A percentile compares a stretch with the other conserved stretches of the same genome.
Conservation (phyloP, 2,888 invertebrate species). For the Microctonus aethiopoides region DNA sequence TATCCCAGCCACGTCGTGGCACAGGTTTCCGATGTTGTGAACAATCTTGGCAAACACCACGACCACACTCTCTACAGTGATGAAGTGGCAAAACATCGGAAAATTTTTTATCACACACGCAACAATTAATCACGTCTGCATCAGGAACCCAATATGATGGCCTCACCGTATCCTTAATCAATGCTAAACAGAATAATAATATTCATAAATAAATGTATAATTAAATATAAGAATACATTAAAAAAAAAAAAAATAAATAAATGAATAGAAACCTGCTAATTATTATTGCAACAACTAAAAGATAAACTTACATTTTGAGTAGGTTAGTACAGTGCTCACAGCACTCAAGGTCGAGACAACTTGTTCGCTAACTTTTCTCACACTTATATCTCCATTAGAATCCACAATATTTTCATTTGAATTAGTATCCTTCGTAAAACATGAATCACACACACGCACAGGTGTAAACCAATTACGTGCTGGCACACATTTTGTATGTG, state of each 20-base stretch:
- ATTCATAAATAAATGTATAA: background rate
- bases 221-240: slow-evolving; percentile 21
- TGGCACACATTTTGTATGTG: slow-evolving; percentile 76
- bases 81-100: slow-evolving; percentile 58
- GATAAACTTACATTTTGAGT: slow-evolving; percentile 74
- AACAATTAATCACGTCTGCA: slow-evolving; percentile 75
- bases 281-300: too few species aligned
- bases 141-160: slow-evolving; percentile 87
- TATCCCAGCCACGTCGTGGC: slow-evolving; percentile 79
- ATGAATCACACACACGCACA: slow-evolving; percentile 80
- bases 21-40: slow-evolving; percentile 76
- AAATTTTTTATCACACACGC: slow-evolving; percentile 74
- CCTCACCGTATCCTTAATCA: slow-evolving; percentile 80
- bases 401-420: slow-evolving; percentile 52
- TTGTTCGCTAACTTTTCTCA: slow-evolving; percentile 77
- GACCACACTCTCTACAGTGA: slow-evolving; percentile 77
- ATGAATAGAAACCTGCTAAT: too few species aligned
- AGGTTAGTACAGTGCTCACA: slow-evolving; percentile 78
- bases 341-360: slow-evolving; percentile 78
- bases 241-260: too few species aligned
- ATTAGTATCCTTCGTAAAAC: slow-evolving; percentile 68
- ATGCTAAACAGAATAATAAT: slow-evolving; percentile 61
- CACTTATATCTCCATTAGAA: slow-evolving; percentile 68
- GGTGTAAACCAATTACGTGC: slow-evolving; percentile 77
- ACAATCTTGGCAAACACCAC: slow-evolving; percentile 82